phyloP scores from a whole-genome alignment of 2,888 invertebrate species.

The Lasioglossum vierecki region DNA sequence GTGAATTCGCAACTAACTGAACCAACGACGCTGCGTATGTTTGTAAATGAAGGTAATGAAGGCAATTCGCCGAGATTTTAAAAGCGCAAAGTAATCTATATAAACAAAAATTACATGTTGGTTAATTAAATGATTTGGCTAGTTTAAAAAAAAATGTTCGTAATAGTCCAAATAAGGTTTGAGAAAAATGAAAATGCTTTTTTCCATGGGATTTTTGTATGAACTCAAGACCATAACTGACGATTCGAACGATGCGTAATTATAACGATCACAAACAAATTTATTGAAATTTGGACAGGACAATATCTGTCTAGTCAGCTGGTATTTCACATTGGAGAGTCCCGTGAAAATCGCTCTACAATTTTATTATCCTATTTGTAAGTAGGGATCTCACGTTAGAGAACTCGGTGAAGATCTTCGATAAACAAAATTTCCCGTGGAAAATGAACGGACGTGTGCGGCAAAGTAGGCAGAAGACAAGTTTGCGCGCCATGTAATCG shows the following conservation, averaged over 20 bases:
- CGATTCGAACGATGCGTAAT: no score
- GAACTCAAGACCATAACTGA: no score
- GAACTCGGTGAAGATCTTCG: background rate
- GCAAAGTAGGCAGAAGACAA: constrained; percentile 7
- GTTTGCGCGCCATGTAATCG: background rate
- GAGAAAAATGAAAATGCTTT: no score
- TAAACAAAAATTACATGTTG: no score
- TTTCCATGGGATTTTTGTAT: no score
- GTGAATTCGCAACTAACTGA: background rate
- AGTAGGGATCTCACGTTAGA: background rate
- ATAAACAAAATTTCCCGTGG: background rate
- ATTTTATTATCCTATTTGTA: background rate
- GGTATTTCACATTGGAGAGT: background rate
- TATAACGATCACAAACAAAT: no score
- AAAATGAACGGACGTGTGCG: background rate
- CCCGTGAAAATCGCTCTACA: background rate
- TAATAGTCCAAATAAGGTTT: no score
- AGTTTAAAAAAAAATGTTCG: no score
- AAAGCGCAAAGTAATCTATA: background rate
- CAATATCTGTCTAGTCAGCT: no score
- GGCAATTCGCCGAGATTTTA: background rate
- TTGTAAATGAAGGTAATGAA: background rate
- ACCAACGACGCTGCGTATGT: background rate
- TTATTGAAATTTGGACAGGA: no score
- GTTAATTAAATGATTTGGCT: no score